These are phyloP conservation scores for Rhopalosiphum nymphaeae DNA, from an alignment of 2,888 invertebrate genomes.

Conservation along the genomic window DNA sequence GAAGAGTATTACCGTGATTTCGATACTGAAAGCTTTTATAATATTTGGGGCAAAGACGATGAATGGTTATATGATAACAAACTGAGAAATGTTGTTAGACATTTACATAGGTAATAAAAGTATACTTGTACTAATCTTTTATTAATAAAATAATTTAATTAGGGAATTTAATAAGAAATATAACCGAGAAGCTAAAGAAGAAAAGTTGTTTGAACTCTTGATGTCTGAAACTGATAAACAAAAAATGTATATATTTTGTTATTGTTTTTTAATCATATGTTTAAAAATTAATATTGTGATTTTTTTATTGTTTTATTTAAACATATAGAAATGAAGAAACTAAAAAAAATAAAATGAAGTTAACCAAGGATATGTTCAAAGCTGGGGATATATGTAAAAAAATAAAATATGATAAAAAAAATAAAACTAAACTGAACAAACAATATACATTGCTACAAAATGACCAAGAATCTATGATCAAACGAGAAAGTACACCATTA, in stretches of 20 bases:
- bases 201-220: conserved; percentile 37
- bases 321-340: conserved; percentile 7
- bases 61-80: conserved; percentile 35
- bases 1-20: conserved; percentile 24
- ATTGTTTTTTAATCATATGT: too few relatives aligned
- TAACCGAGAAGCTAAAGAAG: conserved; percentile 32
- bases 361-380: conserved; percentile 43
- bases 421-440: not conserved
- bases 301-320: not conserved
- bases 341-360: not conserved
- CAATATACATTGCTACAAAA: conserved; percentile 25
- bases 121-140: not conserved
- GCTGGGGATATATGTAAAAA: conserved; percentile 21
- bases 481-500: conserved; percentile 57
- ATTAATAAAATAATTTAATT: not conserved
- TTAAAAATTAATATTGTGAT: not conserved
- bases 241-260: not conserved
- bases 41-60: conserved; percentile 37
- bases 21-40: conserved; percentile 55
- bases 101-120: conserved; percentile 45
- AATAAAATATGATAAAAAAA: conserved; percentile 49
- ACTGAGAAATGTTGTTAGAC: conserved; percentile 46
- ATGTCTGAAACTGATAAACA: conserved; percentile 3
- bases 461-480: not conserved
- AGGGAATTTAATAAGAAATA: conserved; percentile 50